Evolutionary conservation across 2,113 vertebrate species (phyloP).

Genomic region (Epinephelus lanceolatus): DNA sequence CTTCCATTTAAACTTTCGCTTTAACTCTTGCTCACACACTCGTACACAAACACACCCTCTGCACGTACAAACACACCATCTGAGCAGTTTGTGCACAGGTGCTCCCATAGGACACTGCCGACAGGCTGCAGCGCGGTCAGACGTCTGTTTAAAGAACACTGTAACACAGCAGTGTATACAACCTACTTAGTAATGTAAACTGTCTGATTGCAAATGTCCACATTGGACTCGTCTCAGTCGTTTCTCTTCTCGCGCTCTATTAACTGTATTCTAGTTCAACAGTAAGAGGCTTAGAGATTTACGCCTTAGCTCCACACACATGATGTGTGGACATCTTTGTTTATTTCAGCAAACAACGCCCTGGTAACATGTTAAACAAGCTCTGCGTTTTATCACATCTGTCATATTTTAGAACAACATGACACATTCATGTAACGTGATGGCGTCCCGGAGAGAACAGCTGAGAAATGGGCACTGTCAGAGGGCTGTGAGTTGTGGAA

Average conservation of each 20-base stretch:
- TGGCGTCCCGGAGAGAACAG: not conserved
- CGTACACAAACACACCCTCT: not conserved
- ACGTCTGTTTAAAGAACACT: not conserved
- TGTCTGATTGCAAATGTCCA: not conserved
- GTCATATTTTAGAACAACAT: constrained; percentile 22
- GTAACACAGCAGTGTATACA: not conserved
- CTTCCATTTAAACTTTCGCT: not conserved
- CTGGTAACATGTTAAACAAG: constrained; percentile 8
- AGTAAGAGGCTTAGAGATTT: constrained; percentile 38
- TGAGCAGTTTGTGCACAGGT: not conserved
- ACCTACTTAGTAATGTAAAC: not conserved
- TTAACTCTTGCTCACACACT: not conserved
- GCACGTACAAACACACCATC: not conserved
- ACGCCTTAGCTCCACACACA: not conserved
- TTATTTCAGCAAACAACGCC: constrained; percentile 21
- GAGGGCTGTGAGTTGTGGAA: not conserved
- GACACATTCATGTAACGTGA: not conserved
- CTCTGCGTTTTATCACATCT: constrained; percentile 1
- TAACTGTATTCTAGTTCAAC: not conserved
- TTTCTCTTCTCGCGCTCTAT: not conserved
- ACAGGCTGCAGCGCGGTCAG: not conserved
- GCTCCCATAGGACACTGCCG: not conserved
- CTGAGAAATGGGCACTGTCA: not conserved
- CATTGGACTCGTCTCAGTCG: not conserved
- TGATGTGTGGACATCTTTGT: constrained; percentile 4